phyloP scores from a whole-genome alignment of 1,140 invertebrate genomes.

The Polyergus mexicanus region DNA sequence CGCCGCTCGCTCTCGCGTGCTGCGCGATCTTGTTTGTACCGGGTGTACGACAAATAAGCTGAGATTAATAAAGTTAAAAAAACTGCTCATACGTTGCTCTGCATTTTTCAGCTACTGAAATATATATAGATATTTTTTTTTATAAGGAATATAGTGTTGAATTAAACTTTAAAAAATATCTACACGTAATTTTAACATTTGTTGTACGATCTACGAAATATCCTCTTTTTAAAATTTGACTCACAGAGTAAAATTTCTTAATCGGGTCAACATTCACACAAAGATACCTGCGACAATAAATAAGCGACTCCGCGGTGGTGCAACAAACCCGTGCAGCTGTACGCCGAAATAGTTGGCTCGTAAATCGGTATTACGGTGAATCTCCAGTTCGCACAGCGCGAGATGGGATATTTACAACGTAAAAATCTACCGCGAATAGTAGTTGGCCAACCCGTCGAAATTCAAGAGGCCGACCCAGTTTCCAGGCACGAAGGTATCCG shows the following conservation, averaged over 20 bases:
- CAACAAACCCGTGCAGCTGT: slow-evolving; percentile 51
- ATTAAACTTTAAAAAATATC: background rate
- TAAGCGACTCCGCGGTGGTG: slow-evolving; percentile 74
- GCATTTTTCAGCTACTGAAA: background rate
- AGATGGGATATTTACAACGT: slow-evolving; percentile 41
- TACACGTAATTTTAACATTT: background rate
- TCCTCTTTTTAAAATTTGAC: slow-evolving; percentile 2
- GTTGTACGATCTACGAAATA: background rate
- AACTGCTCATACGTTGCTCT: background rate
- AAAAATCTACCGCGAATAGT: slow-evolving; percentile 61
- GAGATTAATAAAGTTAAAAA: slow-evolving; percentile 4
- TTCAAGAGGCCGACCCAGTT: slow-evolving; percentile 30
- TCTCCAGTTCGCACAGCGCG: slow-evolving; percentile 22
- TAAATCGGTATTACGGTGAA: slow-evolving; percentile 61
- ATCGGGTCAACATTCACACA: slow-evolving; percentile 69
- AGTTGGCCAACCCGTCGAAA: slow-evolving; percentile 54
- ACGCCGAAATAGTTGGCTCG: slow-evolving; percentile 60
- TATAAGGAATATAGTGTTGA: background rate
- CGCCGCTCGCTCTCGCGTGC: slow-evolving; percentile 16
- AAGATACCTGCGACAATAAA: slow-evolving; percentile 75
- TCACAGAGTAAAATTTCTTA: slow-evolving; percentile 64
- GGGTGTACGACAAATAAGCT: slow-evolving; percentile 18
- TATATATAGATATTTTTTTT: no score
- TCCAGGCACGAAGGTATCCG: slow-evolving; percentile 13
- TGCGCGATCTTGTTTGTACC: background rate